Evolutionary conservation across 2,113 vertebrate species (phyloP).

Genomic region (Corythornis cristatus): DNA sequence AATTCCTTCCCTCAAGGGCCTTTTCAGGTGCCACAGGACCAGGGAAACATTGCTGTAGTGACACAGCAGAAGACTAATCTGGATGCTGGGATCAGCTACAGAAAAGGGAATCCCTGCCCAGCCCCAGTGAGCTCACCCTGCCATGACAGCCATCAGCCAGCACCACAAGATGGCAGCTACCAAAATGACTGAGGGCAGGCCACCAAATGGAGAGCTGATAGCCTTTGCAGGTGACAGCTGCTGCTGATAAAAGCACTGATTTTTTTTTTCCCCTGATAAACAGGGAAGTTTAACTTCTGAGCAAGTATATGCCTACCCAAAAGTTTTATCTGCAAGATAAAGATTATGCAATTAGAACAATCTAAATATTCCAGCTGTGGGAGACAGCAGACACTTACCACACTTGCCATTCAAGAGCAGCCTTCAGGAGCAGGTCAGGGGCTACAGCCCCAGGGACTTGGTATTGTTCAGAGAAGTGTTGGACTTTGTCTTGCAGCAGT

Average conservation of each 20-base stretch:
- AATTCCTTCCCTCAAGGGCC: background rate
- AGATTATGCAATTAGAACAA: background rate
- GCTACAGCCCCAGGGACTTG: background rate
- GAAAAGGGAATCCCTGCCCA: background rate
- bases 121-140: background rate
- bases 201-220: background rate
- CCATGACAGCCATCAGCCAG: background rate
- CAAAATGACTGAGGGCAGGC: background rate
- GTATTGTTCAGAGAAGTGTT: background rate
- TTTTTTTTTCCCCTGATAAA: background rate
- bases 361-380: background rate
- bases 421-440: background rate
- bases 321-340: background rate
- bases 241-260: background rate
- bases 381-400: background rate
- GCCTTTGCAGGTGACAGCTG: background rate
- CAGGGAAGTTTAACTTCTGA: background rate
- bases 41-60: background rate
- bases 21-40: background rate
- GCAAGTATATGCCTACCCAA: background rate
- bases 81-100: rapidly evolving
- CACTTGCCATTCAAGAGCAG: background rate
- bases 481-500: background rate
- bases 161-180: background rate
- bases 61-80: background rate